These are phyloP conservation scores for Nemopilema nomurai DNA, from an alignment of 30 jellyfish, hydroid and myxozoan genomes.

Conservation along the genomic window DNA sequence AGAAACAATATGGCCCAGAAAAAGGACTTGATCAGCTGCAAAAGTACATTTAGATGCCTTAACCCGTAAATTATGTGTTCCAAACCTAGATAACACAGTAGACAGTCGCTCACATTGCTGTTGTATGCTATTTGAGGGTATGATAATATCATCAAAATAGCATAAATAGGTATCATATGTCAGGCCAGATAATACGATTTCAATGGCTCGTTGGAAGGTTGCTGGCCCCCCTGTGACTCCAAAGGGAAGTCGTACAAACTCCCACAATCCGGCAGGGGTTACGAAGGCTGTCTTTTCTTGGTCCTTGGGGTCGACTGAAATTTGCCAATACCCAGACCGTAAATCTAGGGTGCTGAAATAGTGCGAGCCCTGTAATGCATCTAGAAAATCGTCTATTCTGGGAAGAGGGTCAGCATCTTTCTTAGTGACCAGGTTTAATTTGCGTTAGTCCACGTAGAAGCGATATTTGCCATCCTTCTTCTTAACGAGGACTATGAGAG, in stretches of 20 bases:
- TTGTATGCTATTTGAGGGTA: conserved; percentile 7
- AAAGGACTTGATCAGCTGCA: conserved; percentile 17
- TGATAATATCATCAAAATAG: conserved; percentile 62
- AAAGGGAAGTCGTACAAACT: conserved; percentile 54
- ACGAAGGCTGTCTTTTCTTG: conserved; percentile 52
- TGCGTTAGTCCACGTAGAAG: conserved; percentile 55
- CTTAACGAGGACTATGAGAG: conserved; percentile 60
- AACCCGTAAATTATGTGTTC: conserved; percentile 24
- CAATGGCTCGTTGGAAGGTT: conserved; percentile 69
- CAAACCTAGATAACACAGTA: conserved; percentile 4
- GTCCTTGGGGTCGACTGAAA: conserved; percentile 41
- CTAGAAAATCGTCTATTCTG: conserved; percentile 43
- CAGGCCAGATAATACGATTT: conserved; percentile 59
- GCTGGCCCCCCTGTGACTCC: conserved; percentile 62
- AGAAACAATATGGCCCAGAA: conserved; percentile 35
- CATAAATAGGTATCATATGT: conserved; percentile 39
- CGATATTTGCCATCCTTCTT: conserved; percentile 66
- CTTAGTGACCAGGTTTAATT: conserved; percentile 38
- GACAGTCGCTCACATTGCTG: conserved; percentile 26
- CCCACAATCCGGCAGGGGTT: conserved; percentile 53
- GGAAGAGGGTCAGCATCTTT: conserved; percentile 70
- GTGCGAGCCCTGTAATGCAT: conserved; percentile 42
- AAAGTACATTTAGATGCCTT: conserved; percentile 47
- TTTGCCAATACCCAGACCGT: conserved; percentile 64
- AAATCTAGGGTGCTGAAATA: conserved; percentile 48